Conservation (phyloP, 2,888 invertebrate species). For the Zygothrica quintamaculata region DNA sequence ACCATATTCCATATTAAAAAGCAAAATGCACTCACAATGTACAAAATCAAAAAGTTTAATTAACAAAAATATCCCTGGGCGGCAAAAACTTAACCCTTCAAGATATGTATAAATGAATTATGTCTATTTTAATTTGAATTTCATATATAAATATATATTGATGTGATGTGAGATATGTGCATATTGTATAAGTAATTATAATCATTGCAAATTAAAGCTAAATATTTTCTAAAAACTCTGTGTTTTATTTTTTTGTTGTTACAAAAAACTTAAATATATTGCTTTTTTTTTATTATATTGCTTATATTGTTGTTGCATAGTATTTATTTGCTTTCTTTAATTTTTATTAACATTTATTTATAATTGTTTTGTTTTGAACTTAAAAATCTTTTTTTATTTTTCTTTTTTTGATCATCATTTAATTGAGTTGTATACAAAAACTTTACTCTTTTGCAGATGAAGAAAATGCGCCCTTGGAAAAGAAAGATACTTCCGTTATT, state of each 20-base stretch:
- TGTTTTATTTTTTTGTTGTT: conserved; percentile 48
- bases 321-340: conserved; percentile 1
- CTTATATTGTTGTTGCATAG: background rate
- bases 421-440: conserved; percentile 32
- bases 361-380: too few relatives aligned
- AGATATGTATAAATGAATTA: conserved; percentile 11
- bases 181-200: conserved; percentile 39
- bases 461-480: conserved; percentile 33
- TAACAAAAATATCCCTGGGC: too few relatives aligned
- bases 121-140: conserved; percentile 21
- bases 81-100: too few relatives aligned
- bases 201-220: conserved; percentile 52
- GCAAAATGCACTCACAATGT: conserved; percentile 30
- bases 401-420: conserved; percentile 36
- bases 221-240: conserved; percentile 44
- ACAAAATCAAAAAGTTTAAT: too few relatives aligned
- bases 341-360: conserved; percentile 11
- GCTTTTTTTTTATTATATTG: too few relatives aligned
- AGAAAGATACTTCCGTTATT: conserved; percentile 64
- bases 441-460: conserved; percentile 49
- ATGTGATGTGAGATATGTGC: conserved; percentile 32
- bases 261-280: too few relatives aligned
- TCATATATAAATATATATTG: conserved; percentile 21
- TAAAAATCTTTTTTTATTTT: conserved; percentile 11
- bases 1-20: conserved; percentile 26